Base-by-base conservation (phyloP, 2,113 vertebrate genomes). In the Protobothrops flavoviridis region DNA sequence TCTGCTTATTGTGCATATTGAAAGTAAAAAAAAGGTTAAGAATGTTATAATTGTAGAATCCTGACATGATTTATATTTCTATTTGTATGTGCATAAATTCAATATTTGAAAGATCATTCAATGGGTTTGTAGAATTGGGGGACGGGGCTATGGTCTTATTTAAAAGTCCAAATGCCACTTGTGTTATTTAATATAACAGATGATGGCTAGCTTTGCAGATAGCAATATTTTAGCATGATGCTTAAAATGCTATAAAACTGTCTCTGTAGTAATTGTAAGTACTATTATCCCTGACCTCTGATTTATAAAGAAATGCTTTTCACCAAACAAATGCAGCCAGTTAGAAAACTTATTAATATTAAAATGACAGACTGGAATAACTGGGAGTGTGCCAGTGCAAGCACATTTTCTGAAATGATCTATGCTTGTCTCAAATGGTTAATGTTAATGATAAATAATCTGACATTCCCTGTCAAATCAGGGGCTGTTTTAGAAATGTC, bases 271-370 rank as follows among this genome's bases (percentile, higher is more conserved):
- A 91, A 94, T 10, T 92, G 61, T 26, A 81, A 91, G 0, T 56
- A 91, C 33, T 88, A 24, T 89, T 93, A 93, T 93, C 94, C 26
- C 74, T 94, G 91, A 95, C n/a, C 74, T 91, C 89, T 93, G 92
- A 90, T 93, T 94, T 92, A 93, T 92, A 0, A 88, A 92, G 5
- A 91, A 89, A 86, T 87, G 95, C 87, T 95, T 91, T 88, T 89
- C 39, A 91, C 45, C 57, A 20, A 93, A 94, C 15, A 85, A 4
- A n/a, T 53, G 55, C 87, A 89, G 69, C 52, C 11, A 88, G 81
- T 87, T 91, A 91, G 85, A 95, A 94, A 91, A 91, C 56, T 89
- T 94, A 81, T 59, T 87, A 92, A 88, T 17, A 92, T 13, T 88
- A 88, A 92, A 94, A 39, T 0, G 3, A 86, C 48, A 94, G 39